phyloP scores from a whole-genome alignment of 1,140 invertebrate species.

The Formica selysi region DNA sequence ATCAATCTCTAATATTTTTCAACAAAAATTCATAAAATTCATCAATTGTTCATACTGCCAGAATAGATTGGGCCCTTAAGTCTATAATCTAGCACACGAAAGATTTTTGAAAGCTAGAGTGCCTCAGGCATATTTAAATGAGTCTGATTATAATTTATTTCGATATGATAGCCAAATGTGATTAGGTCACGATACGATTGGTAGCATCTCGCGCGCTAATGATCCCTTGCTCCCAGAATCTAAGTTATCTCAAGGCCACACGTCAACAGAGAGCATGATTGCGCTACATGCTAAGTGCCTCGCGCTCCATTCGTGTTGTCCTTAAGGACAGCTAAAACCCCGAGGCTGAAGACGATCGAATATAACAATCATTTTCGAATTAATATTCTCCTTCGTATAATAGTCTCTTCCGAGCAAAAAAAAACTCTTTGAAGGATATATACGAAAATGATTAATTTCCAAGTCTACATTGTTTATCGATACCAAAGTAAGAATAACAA shows the following conservation, averaged over 20 bases:
- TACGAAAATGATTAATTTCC: conserved; percentile 30
- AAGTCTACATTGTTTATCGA: not conserved
- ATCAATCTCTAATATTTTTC: too few relatives aligned
- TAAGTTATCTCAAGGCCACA: conserved; percentile 45
- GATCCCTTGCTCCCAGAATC: conserved; percentile 20
- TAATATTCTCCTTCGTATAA: conserved; percentile 25
- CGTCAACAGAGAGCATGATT: not conserved
- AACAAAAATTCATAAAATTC: too few relatives aligned
- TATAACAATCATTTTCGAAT: conserved; percentile 44
- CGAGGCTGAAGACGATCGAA: conserved; percentile 38
- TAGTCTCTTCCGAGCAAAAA: not conserved
- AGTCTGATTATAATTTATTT: conserved; percentile 31
- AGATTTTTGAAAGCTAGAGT: not conserved
- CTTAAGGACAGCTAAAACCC: conserved; percentile 9
- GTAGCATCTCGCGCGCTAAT: conserved; percentile 24
- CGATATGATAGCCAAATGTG: conserved; percentile 29
- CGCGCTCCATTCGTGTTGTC: not conserved
- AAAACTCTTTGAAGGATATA: not conserved
- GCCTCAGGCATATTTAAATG: not conserved
- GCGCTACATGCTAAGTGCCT: conserved; percentile 16
- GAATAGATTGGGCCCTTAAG: not conserved
- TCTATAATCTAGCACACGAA: not conserved
- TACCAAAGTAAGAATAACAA: not conserved
- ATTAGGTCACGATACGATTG: conserved; percentile 4
- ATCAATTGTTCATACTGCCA: too few relatives aligned